A percentile compares a stretch with the other conserved stretches of the same genome.
Evolutionary conservation across 2,888 invertebrate species (phyloP).

Genomic region (Tineola bisselliella): DNA sequence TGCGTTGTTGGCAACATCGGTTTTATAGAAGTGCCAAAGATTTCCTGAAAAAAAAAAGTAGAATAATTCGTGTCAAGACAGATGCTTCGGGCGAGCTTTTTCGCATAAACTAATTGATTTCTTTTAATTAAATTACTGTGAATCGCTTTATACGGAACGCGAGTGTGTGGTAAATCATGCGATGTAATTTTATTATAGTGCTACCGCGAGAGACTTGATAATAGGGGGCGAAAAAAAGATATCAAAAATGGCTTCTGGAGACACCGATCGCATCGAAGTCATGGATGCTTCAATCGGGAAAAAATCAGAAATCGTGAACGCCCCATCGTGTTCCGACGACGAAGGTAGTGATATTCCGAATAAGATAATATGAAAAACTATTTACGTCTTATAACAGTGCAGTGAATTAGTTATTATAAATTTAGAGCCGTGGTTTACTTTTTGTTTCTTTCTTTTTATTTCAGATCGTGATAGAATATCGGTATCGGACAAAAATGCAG

Average conservation of each 20-base stretch:
- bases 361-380: constrained; percentile 31
- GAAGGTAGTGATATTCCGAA: constrained; percentile 55
- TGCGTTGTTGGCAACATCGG: not conserved
- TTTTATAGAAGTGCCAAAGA: not conserved
- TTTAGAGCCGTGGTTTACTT: not conserved
- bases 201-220: constrained; percentile 45
- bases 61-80: constrained; percentile 48
- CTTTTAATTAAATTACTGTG: constrained; percentile 64
- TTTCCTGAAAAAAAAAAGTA: not conserved
- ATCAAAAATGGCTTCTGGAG: constrained; percentile 83
- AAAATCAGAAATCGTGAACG: constrained; percentile 69
- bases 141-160: constrained; percentile 52
- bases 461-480: constrained; percentile 70
- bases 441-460: constrained; percentile 32
- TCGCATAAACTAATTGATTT: constrained; percentile 64
- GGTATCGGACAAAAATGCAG: constrained; percentile 69
- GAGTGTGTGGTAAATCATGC: constrained; percentile 60
- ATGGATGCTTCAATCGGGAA: constrained; percentile 73
- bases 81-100: constrained; percentile 55
- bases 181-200: constrained; percentile 46
- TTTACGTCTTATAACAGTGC: not conserved
- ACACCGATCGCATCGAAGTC: constrained; percentile 82
- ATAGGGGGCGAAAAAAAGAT: constrained; percentile 55
- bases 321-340: constrained; percentile 69
- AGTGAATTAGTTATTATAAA: not conserved